Conservation (phyloP, 2,888 invertebrate species). For the Drosophila gaucha region DNA sequence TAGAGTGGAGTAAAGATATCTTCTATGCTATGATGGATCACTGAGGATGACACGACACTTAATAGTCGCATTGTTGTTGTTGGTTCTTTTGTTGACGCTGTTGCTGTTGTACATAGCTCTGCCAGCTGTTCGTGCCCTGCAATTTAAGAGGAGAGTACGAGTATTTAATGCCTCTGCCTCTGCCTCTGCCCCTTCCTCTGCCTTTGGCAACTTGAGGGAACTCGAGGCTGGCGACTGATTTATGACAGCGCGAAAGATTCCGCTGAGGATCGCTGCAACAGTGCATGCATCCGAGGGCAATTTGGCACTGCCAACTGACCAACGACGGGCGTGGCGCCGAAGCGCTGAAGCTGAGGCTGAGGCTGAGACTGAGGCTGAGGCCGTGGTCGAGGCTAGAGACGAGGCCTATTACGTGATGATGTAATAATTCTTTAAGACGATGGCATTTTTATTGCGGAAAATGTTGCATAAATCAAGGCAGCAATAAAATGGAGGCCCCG, state of each 20-base stretch:
- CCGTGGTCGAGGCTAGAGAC: slow-evolving; percentile 25
- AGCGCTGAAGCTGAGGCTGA: slow-evolving; percentile 24
- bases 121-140: slow-evolving; percentile 67
- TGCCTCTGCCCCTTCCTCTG: slow-evolving; percentile 46
- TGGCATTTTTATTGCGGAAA: slow-evolving; percentile 79
- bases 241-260: slow-evolving; percentile 71
- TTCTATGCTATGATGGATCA: slow-evolving; percentile 72
- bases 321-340: slow-evolving; percentile 69
- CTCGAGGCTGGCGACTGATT: slow-evolving; percentile 69
- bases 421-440: slow-evolving; percentile 75
- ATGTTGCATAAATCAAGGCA: slow-evolving; percentile 80
- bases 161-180: slow-evolving; percentile 67
- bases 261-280: slow-evolving; percentile 34
- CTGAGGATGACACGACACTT: slow-evolving; percentile 76
- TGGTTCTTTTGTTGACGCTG: slow-evolving; percentile 32
- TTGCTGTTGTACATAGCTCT: slow-evolving; percentile 30
- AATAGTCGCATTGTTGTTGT: slow-evolving; percentile 55
- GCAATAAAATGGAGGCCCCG: slow-evolving; percentile 71
- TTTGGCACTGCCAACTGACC: slow-evolving; percentile 53
- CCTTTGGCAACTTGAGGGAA: slow-evolving; percentile 34
- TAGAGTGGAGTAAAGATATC: slow-evolving; percentile 31
- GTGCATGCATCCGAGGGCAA: slow-evolving; percentile 59
- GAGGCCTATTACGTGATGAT: slow-evolving; percentile 76
- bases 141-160: slow-evolving; percentile 69
- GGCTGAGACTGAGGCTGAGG: slow-evolving; percentile 24